phyloP scores from a whole-genome alignment of 2,113 vertebrate species.

The Sigmodon hispidus region DNA sequence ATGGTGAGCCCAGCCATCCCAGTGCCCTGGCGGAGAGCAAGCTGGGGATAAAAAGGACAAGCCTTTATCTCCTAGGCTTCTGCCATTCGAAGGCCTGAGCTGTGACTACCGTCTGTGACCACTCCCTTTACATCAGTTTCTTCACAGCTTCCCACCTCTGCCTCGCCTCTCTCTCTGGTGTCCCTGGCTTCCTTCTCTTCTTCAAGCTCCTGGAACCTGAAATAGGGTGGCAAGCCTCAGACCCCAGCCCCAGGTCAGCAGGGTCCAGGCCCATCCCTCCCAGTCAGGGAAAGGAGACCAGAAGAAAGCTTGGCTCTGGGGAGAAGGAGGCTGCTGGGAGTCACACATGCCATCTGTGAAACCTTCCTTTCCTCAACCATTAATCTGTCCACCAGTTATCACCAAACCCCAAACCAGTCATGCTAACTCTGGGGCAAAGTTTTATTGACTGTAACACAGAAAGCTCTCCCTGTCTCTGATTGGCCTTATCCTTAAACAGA shows the following conservation, averaged over 20 bases:
- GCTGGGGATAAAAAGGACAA: neutral
- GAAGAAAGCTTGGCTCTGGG: neutral
- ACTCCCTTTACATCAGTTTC: neutral
- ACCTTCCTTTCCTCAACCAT: neutral
- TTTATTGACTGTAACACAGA: neutral
- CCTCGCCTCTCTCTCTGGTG: neutral
- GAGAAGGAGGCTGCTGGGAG: neutral
- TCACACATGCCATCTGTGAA: neutral
- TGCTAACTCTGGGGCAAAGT: neutral
- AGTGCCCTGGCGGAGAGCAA: too few relatives aligned
- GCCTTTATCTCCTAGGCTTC: neutral
- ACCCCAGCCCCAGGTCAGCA: neutral
- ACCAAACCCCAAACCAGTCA: neutral
- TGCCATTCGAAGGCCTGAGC: neutral
- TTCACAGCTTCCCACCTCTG: neutral
- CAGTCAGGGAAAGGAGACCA: neutral
- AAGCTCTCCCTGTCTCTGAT: accelerated
- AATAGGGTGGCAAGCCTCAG: neutral
- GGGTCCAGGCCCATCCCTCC: neutral
- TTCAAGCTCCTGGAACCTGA: neutral
- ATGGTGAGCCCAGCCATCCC: neutral
- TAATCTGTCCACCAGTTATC: neutral
- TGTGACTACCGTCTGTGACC: accelerated
- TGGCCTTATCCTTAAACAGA: neutral
- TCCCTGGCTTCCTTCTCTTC: neutral